Evolutionary conservation across 1,140 invertebrate genomes (phyloP).

Genomic region (Lineus longissimus): DNA sequence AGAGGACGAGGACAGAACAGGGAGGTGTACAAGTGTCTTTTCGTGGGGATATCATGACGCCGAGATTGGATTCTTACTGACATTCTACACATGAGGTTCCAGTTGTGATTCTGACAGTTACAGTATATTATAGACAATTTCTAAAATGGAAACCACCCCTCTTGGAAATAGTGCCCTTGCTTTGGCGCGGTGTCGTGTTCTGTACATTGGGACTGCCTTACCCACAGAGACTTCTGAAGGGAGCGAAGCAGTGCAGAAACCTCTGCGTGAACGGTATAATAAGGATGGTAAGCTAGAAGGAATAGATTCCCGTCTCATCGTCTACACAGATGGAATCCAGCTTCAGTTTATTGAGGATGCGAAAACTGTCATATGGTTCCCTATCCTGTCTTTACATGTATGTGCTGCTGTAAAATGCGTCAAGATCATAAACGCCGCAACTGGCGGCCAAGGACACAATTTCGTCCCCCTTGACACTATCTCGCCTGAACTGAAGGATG

Average conservation of each 20-base stretch:
- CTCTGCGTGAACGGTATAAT: conserved; percentile 85
- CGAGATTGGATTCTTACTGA: too few species aligned
- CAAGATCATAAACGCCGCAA: conserved; percentile 28
- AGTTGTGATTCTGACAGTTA: too few species aligned
- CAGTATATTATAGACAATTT: too few species aligned
- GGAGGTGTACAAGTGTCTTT: too few species aligned
- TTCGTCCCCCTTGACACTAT: conserved; percentile 96
- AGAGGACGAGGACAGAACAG: too few species aligned
- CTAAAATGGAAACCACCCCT: too few species aligned
- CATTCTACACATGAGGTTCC: too few species aligned
- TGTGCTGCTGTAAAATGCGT: conserved; percentile 81
- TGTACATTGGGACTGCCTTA: conserved; percentile 95
- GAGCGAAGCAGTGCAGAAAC: conserved; percentile 91
- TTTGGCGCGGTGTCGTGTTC: conserved; percentile 72
- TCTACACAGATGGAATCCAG: conserved; percentile 94
- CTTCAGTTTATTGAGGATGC: conserved; percentile 96
- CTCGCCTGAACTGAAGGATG: conserved; percentile 50
- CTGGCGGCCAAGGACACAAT: conserved; percentile 56
- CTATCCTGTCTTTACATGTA: conserved; percentile 93
- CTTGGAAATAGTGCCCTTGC: conserved; percentile 6
- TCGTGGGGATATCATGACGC: too few species aligned
- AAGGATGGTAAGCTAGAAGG: conserved; percentile 35
- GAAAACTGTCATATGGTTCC: conserved; percentile 93
- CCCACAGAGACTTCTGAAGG: conserved; percentile 97
- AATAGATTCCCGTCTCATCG: conserved; percentile 68